Percentiles rank a stretch among this genome's conserved stretches.
These are phyloP conservation scores for Spodoptera frugiperda DNA, from an alignment of 1,140 invertebrate species.

Conservation along the genomic window DNA sequence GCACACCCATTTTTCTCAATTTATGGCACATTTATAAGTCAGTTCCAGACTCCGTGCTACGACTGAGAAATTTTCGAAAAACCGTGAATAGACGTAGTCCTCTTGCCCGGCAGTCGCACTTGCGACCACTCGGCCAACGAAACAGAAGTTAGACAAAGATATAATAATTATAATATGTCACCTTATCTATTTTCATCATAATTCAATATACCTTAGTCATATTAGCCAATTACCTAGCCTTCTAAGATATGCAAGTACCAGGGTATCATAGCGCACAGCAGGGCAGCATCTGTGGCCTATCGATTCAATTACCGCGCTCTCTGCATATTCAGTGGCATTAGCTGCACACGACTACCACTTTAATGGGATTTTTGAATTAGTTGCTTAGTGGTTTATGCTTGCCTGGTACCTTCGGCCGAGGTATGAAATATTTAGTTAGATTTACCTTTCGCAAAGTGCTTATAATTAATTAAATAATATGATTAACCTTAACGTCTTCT, in stretches of 20 bases:
- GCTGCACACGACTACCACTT: slow-evolving; percentile 16
- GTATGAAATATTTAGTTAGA: background rate
- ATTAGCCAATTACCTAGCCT: slow-evolving; percentile 1
- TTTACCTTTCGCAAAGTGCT: background rate
- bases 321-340: slow-evolving; percentile 36
- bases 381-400: slow-evolving; percentile 13
- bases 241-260: slow-evolving; percentile 13
- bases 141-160: too few species aligned
- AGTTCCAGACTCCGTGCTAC: too few species aligned
- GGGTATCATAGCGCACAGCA: slow-evolving; percentile 12
- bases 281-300: slow-evolving; percentile 33
- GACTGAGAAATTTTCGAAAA: too few species aligned
- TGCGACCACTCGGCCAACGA: too few species aligned
- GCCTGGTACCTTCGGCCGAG: slow-evolving; percentile 1
- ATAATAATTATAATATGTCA: too few species aligned
- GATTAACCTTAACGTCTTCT: too few species aligned
- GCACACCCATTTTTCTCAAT: too few species aligned
- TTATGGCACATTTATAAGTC: too few species aligned
- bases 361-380: slow-evolving; percentile 37
- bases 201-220: background rate
- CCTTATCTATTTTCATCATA: background rate
- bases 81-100: too few species aligned
- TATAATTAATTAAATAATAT: too few species aligned
- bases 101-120: too few species aligned
- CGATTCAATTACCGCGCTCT: slow-evolving; percentile 33